These are phyloP conservation scores for Psittacula echo DNA, from an alignment of 2,797 vertebrate species.

Conservation along the genomic window DNA sequence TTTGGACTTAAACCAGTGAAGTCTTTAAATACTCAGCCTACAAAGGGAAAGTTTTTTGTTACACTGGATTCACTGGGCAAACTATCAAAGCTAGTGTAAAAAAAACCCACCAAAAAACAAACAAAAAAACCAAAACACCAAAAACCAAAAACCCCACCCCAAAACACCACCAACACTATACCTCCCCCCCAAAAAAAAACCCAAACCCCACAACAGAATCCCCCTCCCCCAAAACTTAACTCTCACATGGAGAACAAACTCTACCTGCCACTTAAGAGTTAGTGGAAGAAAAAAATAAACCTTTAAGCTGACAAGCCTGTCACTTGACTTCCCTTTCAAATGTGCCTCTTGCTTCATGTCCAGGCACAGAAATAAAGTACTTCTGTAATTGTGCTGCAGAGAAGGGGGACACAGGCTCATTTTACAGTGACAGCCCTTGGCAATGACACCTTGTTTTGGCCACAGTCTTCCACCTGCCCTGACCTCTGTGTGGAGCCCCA, in stretches of 20 bases:
- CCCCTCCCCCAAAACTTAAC: neutral
- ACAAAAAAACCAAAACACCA: neutral
- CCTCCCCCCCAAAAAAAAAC: no score
- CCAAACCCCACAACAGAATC: neutral
- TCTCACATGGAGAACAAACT: conserved; percentile 11
- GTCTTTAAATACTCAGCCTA: conserved; percentile 44
- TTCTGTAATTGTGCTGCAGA: neutral
- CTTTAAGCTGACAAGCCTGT: conserved; percentile 16
- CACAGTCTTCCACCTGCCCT: conserved; percentile 1
- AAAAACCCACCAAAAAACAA: neutral
- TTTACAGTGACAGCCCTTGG: neutral
- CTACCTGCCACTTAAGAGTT: neutral
- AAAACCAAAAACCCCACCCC: no score
- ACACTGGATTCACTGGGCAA: conserved; percentile 60
- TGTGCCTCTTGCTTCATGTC: neutral
- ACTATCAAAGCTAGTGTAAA: conserved; percentile 42
- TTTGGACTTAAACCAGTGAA: conserved; percentile 46
- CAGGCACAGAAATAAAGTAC: neutral
- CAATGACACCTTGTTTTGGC: neutral
- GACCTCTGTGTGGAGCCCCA: neutral
- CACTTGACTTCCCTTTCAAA: conserved; percentile 28
- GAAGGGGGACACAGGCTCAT: neutral
- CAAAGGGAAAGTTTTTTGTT: conserved; percentile 62
- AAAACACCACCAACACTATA: no score
- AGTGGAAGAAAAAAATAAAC: neutral